A percentile compares a stretch with the other conserved stretches of the same genome.
Evolutionary conservation across 2,888 invertebrate species (phyloP).

Genomic region (Opisthograptis luteolata): DNA sequence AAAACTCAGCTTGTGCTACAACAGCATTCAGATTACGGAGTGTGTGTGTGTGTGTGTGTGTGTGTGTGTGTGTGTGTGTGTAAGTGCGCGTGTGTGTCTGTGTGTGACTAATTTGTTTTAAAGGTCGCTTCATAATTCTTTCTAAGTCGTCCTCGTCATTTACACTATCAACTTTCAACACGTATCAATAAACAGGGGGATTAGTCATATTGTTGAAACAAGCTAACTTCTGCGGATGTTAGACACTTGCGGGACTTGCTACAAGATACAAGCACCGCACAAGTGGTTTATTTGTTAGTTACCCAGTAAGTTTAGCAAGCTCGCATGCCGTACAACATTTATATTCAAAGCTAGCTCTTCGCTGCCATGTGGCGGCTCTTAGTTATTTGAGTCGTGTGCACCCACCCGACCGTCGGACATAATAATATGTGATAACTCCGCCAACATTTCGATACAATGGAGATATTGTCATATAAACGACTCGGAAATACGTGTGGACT

Average conservation of each 20-base stretch:
- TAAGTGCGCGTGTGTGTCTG: no score
- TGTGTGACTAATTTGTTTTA: no score
- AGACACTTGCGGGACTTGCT: neutral
- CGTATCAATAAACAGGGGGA: no score
- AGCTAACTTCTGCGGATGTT: neutral
- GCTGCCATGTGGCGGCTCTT: slow-evolving; percentile 36
- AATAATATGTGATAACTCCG: slow-evolving; percentile 53
- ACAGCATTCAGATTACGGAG: no score
- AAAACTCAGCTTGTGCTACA: no score
- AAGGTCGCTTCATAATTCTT: no score
- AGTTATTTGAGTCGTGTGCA: slow-evolving; percentile 48
- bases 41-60: no score
- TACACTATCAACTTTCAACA: no score
- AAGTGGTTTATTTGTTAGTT: slow-evolving; percentile 12
- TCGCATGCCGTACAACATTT: slow-evolving; percentile 39
- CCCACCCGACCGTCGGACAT: slow-evolving; percentile 38
- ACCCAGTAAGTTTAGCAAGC: slow-evolving; percentile 21
- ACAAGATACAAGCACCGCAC: slow-evolving; percentile 3
- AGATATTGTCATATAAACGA: slow-evolving; percentile 51
- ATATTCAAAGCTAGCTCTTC: slow-evolving; percentile 40
- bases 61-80: no score
- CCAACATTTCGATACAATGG: slow-evolving; percentile 47
- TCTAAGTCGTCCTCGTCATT: no score
- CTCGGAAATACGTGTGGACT: slow-evolving; percentile 30
- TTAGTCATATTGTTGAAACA: no score